A percentile compares a stretch with the other conserved stretches of the same genome.
Evolutionary conservation across 2,797 vertebrate genomes (phyloP).

Genomic region (Gallirallus australis): DNA sequence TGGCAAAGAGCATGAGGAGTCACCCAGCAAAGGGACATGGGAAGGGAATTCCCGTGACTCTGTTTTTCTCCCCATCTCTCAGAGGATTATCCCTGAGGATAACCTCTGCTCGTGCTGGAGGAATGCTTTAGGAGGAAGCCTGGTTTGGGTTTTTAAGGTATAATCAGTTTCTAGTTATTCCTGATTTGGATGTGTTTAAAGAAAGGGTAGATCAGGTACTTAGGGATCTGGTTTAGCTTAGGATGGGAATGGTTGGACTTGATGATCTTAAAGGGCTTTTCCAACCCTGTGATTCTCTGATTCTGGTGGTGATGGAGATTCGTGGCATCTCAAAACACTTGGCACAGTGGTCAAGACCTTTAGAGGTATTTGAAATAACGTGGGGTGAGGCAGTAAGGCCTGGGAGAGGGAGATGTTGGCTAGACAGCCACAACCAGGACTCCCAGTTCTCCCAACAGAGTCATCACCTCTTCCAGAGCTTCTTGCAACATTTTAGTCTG

Average conservation of each 20-base stretch:
- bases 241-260: no score
- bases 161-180: not conserved
- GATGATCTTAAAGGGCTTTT: no score
- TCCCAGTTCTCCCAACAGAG: not conserved
- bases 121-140: not conserved
- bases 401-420: slow-evolving; percentile 7
- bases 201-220: no score
- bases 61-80: not conserved
- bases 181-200: not conserved
- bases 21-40: accelerated
- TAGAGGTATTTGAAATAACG: not conserved
- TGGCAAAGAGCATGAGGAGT: not conserved
- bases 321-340: not conserved
- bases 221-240: no score
- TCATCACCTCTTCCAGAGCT: not conserved
- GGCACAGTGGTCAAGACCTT: not conserved
- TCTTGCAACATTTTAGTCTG: not conserved
- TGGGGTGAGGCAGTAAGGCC: not conserved
- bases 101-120: not conserved
- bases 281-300: no score
- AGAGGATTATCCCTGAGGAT: not conserved
- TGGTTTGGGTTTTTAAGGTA: not conserved
- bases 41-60: not conserved
- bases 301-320: not conserved
- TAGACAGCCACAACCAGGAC: not conserved